These are phyloP conservation scores for Cladopsammia gracilis DNA, from an alignment of 64 coral and sea anemone genomes.

Conservation along the genomic window DNA sequence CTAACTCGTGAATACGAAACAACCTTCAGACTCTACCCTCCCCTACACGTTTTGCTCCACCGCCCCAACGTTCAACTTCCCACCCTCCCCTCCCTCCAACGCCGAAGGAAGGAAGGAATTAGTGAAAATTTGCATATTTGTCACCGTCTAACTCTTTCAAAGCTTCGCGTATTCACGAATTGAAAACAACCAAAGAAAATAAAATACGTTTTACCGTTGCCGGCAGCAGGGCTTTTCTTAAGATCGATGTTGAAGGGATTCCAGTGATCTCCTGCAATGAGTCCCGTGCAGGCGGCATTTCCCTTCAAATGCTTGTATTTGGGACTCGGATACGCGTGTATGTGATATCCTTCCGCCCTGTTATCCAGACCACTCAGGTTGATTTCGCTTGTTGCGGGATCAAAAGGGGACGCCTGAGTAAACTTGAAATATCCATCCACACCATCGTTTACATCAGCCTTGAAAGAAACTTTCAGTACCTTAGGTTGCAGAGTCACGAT, in stretches of 20 bases:
- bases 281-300: constrained; percentile 20
- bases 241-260: constrained; percentile 83
- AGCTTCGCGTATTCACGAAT: no score
- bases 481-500: constrained; percentile 49
- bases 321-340: constrained; percentile 84
- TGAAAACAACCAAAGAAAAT: neutral
- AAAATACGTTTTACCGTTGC: constrained; percentile 50
- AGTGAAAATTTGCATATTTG: no score
- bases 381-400: constrained; percentile 53
- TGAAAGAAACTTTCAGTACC: constrained; percentile 68
- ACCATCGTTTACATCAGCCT: constrained; percentile 42
- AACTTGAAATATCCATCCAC: constrained; percentile 75
- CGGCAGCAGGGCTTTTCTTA: constrained; percentile 67
- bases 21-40: no score
- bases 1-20: no score
- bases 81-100: no score
- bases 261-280: constrained; percentile 73
- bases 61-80: no score
- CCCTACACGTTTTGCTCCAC: no score
- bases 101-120: no score
- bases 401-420: constrained; percentile 86
- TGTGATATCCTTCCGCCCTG: constrained; percentile 76
- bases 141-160: no score
- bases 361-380: constrained; percentile 48
- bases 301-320: constrained; percentile 44